phyloP scores from a whole-genome alignment of 2,888 invertebrate genomes.

The Callyntrura sp. region DNA sequence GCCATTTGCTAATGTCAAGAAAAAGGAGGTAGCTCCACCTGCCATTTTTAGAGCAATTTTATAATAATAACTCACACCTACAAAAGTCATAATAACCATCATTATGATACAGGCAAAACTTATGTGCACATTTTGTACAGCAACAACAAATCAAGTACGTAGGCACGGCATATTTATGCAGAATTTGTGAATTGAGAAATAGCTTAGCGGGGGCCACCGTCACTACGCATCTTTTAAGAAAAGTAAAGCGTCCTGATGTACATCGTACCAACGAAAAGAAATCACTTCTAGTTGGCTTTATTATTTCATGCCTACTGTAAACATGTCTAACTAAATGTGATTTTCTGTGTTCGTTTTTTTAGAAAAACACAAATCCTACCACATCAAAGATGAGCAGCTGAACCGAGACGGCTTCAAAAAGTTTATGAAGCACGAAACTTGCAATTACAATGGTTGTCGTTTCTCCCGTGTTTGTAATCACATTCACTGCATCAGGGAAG shows the following conservation, averaged over 20 bases:
- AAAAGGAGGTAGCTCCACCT: constrained; percentile 55
- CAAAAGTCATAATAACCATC: constrained; percentile 34
- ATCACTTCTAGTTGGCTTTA: too few relatives aligned
- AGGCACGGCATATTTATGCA: constrained; percentile 2
- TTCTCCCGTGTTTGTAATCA: constrained; percentile 98
- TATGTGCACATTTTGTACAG: constrained; percentile 11
- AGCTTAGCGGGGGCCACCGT: not conserved
- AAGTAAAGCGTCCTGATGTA: not conserved
- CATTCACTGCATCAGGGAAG: constrained; percentile 98
- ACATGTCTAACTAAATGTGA: not conserved
- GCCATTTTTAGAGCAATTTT: constrained; percentile 43
- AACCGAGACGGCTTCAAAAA: constrained; percentile 99
- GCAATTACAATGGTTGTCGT: constrained; percentile 95
- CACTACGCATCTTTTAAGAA: too few relatives aligned
- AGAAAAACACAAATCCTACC: constrained; percentile 99
- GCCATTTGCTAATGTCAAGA: constrained; percentile 37
- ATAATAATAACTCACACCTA: constrained; percentile 70
- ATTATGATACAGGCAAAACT: not conserved
- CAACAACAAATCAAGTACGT: not conserved
- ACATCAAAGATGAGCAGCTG: constrained; percentile 98
- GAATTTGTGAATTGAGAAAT: not conserved
- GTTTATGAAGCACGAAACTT: constrained; percentile 98
- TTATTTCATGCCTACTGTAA: not conserved
- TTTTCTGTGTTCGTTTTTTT: constrained; percentile 83
- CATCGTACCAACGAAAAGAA: too few relatives aligned